Percentiles rank a stretch among this genome's conserved stretches.
phyloP scores from a whole-genome alignment of 2,888 invertebrate species.

The Cataglyphis albicans region DNA sequence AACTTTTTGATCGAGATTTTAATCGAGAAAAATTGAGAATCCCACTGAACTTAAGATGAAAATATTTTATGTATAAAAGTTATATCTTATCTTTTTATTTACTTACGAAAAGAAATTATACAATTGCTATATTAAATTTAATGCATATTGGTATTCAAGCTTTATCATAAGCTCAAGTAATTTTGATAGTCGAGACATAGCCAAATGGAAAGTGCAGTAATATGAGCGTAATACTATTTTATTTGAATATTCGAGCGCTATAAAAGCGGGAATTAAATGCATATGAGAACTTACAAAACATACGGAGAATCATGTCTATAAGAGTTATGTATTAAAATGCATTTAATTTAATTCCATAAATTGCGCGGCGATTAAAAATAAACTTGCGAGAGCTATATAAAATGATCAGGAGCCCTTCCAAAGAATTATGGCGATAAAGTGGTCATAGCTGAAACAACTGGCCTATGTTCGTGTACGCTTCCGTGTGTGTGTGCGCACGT shows the following conservation, averaged over 20 bases:
- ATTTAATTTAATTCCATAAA: constrained; percentile 26
- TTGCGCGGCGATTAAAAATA: neutral
- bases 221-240: constrained; percentile 15
- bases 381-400: neutral
- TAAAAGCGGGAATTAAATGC: neutral
- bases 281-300: constrained; percentile 15
- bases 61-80: neutral
- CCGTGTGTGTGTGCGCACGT: neutral
- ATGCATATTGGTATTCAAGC: neutral
- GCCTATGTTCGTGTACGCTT: neutral
- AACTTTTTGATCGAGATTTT: neutral
- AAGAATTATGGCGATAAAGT: constrained; percentile 13
- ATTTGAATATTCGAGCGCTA: constrained; percentile 18
- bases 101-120: neutral
- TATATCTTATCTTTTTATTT: neutral
- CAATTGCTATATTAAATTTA: neutral
- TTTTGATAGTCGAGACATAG: neutral
- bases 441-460: neutral
- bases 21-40: neutral
- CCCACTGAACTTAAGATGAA: neutral
- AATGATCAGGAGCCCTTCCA: neutral
- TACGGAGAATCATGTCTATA: neutral
- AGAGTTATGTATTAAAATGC: constrained; percentile 4
- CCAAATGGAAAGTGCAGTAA: neutral
- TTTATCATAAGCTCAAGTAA: neutral